phyloP scores from a whole-genome alignment of 2,888 invertebrate species.

The Falcaria lacertinaria region DNA sequence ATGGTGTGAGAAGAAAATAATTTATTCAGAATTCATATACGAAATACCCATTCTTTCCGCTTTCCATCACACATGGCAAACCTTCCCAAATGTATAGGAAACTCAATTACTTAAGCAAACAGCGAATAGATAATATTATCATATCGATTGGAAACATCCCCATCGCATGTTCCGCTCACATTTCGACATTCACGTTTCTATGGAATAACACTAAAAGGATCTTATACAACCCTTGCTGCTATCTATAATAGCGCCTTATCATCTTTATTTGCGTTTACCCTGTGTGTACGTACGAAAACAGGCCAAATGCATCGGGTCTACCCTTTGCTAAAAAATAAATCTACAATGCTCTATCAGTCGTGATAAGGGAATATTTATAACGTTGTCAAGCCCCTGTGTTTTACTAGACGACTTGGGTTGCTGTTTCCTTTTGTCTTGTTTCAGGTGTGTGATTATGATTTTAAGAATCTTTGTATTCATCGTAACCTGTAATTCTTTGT shows the following conservation, averaged over 20 bases:
- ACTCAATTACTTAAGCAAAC: conserved; percentile 39
- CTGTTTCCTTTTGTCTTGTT: not conserved
- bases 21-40: not conserved
- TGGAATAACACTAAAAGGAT: conserved; percentile 44
- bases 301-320: conserved; percentile 52
- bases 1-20: no score
- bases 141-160: conserved; percentile 33
- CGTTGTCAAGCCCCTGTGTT: conserved; percentile 30
- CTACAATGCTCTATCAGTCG: conserved; percentile 26
- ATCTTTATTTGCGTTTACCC: conserved; percentile 62
- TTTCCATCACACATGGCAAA: not conserved
- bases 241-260: conserved; percentile 63
- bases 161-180: conserved; percentile 51
- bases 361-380: conserved; percentile 56
- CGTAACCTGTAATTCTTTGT: no score
- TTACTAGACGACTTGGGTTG: not conserved
- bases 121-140: conserved; percentile 21
- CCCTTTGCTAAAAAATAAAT: conserved; percentile 50
- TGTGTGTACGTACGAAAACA: conserved; percentile 47
- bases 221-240: conserved; percentile 42
- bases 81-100: conserved; percentile 1
- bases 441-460: conserved; percentile 1
- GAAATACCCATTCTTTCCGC: not conserved
- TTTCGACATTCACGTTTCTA: conserved; percentile 38
- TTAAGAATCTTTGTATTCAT: not conserved